Conservation (phyloP, 2,888 invertebrate genomes). For the Xestoiulus laeticollis region DNA sequence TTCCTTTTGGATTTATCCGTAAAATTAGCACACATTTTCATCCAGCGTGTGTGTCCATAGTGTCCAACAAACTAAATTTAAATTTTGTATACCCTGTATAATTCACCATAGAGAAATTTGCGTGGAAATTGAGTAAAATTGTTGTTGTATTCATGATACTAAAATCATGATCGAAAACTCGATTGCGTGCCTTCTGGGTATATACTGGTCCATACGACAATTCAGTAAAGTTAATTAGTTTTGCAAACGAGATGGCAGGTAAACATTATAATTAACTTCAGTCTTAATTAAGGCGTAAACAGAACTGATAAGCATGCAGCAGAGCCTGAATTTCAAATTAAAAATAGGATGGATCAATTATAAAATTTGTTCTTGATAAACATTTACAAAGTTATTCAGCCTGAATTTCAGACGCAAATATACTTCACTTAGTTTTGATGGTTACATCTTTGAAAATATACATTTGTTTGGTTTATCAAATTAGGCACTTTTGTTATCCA, state of each 20-base stretch:
- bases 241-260: not conserved
- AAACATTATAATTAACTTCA: slow-evolving; percentile 1
- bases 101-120: not conserved
- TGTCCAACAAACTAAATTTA: no score
- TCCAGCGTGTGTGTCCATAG: no score
- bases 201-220: not conserved
- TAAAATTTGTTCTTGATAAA: not conserved
- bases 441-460: no score
- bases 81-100: not conserved
- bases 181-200: not conserved
- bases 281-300: not conserved
- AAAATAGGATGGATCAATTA: not conserved
- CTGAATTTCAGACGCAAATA: not conserved
- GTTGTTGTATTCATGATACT: not conserved
- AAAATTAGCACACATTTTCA: not conserved
- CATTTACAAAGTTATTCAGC: not conserved
- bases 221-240: not conserved
- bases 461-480: no score
- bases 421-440: no score
- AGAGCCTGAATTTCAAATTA: not conserved
- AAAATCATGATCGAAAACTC: not conserved
- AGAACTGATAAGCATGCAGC: not conserved
- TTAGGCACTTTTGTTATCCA: no score
- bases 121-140: not conserved
- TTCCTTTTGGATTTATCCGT: not conserved